Conservation (phyloP, 2,888 invertebrate genomes). For the Thera britannica region DNA sequence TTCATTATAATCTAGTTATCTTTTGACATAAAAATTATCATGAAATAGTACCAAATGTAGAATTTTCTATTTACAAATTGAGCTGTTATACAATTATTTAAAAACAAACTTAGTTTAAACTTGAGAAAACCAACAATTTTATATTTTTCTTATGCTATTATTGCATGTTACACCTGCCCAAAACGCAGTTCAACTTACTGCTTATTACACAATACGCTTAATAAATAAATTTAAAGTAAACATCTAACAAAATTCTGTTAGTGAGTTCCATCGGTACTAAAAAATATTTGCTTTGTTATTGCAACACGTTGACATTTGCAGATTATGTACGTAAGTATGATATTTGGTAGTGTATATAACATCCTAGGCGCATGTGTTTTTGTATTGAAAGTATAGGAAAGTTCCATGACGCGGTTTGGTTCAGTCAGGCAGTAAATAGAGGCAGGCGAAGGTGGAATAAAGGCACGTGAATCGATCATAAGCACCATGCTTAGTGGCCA, state of each 20-base stretch:
- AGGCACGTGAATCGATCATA: conserved; percentile 28
- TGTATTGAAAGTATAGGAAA: background rate
- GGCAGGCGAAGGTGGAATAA: background rate
- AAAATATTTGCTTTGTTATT: too few species aligned
- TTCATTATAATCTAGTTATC: background rate
- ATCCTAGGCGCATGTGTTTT: background rate
- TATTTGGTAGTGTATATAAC: too few species aligned
- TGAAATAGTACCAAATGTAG: conserved; percentile 6
- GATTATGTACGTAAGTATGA: too few species aligned
- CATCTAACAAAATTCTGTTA: conserved; percentile 3
- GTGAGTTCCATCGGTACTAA: conserved; percentile 6
- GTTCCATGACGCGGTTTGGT: background rate
- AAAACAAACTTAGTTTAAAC: background rate
- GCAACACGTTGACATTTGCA: too few species aligned
- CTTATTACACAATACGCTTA: conserved; percentile 7
- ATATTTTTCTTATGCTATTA: conserved; percentile 31
- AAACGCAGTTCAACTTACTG: conserved; percentile 2
- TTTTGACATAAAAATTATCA: conserved; percentile 3
- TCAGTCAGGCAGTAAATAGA: background rate
- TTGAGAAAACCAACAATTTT: background rate
- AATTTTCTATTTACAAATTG: conserved; percentile 31
- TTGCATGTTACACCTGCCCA: conserved; percentile 50
- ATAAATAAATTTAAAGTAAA: conserved; percentile 17
- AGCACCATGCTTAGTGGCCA: conserved; percentile 14
- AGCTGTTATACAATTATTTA: conserved; percentile 28